Base-by-base conservation (phyloP, 2,113 vertebrate genomes). In the Macrotus californicus region DNA sequence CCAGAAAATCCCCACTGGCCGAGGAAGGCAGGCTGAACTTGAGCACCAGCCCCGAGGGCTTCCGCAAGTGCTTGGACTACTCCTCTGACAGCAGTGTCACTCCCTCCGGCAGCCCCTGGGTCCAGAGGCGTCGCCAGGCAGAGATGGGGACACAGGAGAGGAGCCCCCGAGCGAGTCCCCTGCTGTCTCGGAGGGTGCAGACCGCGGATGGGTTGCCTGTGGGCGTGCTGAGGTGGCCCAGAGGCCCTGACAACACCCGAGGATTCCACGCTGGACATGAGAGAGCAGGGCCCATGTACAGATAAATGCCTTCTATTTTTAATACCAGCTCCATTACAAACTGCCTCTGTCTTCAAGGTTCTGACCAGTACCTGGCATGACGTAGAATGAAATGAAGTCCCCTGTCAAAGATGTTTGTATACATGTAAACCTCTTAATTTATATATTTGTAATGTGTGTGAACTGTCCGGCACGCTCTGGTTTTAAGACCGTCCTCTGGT, bases 21-120 rank as follows among this genome's bases (percentile, higher is more conserved):
- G 98, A 98, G 80, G 99, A 99, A 76, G 97, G 98, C 36, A 98
- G 98, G 41, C 98, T 98, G 46, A 99, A 98, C 80, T 96, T 97
- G 0, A 98, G 98, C 87, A 48, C 98, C 0, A 99, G 99, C 0
- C 99, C 98, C 2, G 98, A 99, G 86, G 52, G 82, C 75, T 72
- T 96, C 7, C 94, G 98, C 34, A 99, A 98, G 72, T 98, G 98
- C 94, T 98, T 94, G 2, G 99, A 99, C 98, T 99, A 99, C 96
- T 99, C 99, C 41, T 99, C 99, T 0, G 99, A 99, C 92, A 99
- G 99, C 97, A 99, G 99, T 69, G 95, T 98, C 94, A 99, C 99
- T 0, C 99, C 99, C 11, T 99, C 99, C 0, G 98, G 99, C n/a
- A 99, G 99, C 93, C 99, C 99, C 0, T 99, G 99, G 99, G 99